A percentile compares a stretch with the other conserved stretches of the same genome.
These are phyloP conservation scores for Parnassius apollo DNA, from an alignment of 2,888 invertebrate genomes.

Conservation along the genomic window DNA sequence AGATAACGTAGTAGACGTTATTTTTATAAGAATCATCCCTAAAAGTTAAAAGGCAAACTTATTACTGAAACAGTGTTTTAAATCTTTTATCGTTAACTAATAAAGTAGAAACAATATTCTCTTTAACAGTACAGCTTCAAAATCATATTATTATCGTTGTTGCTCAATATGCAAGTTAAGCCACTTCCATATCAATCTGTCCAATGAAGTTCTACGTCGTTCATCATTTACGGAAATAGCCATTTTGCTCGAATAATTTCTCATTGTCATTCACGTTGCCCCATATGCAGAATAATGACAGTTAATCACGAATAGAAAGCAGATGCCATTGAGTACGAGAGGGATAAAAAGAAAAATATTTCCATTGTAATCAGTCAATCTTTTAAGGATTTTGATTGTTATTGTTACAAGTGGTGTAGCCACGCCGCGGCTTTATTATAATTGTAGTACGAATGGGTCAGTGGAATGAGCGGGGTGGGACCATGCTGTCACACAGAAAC, in stretches of 20 bases:
- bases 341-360: conserved; percentile 6
- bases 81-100: too few species aligned
- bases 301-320: conserved; percentile 22
- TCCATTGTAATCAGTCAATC: conserved; percentile 1
- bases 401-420: background rate
- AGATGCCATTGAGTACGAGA: conserved; percentile 10
- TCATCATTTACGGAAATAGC: conserved; percentile 23
- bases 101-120: too few species aligned
- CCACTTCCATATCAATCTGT: conserved; percentile 21
- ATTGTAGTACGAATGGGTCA: too few species aligned
- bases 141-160: background rate
- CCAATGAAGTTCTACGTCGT: conserved; percentile 11
- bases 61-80: too few species aligned
- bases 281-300: conserved; percentile 26
- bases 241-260: conserved; percentile 21
- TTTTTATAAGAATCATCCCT: too few species aligned
- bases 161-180: conserved; percentile 4
- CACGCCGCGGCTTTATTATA: too few species aligned
- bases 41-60: too few species aligned
- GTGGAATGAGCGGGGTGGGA: too few species aligned
- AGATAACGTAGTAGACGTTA: too few species aligned
- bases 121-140: too few species aligned
- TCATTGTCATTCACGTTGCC: conserved; percentile 24
- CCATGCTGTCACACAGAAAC: too few species aligned
- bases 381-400: background rate